A percentile compares a stretch with the other conserved stretches of the same genome.
These are phyloP conservation scores for Phalacrocorax aristotelis DNA, from an alignment of 2,113 vertebrate genomes.

Conservation along the genomic window DNA sequence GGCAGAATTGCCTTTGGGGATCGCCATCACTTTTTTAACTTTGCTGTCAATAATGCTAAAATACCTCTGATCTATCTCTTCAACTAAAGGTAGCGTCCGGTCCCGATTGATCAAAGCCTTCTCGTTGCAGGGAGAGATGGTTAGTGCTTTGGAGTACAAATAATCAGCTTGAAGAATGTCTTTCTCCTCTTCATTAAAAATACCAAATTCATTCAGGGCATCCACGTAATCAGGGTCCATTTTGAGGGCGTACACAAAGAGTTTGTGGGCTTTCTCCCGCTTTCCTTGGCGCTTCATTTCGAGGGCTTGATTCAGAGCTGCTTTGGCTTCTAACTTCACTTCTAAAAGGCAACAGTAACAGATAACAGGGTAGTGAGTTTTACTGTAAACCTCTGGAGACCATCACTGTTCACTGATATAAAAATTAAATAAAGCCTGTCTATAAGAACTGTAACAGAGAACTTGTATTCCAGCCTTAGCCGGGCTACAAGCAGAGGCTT, in stretches of 20 bases:
- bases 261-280: slow-evolving; percentile 90
- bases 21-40: slow-evolving; percentile 91
- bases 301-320: slow-evolving; percentile 89
- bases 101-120: slow-evolving; percentile 89
- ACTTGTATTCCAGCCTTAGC: background rate
- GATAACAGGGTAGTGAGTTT: rapidly evolving
- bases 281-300: slow-evolving; percentile 96
- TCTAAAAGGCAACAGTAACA: slow-evolving; percentile 72
- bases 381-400: background rate
- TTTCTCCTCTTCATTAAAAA: slow-evolving; percentile 93
- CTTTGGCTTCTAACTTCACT: slow-evolving; percentile 84
- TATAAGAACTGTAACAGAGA: background rate
- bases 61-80: slow-evolving; percentile 93
- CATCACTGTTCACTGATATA: rapidly evolving
- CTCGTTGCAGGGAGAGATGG: slow-evolving; percentile 87
- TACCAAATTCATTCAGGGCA: slow-evolving; percentile 89
- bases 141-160: slow-evolving; percentile 89
- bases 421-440: background rate
- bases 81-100: slow-evolving; percentile 90
- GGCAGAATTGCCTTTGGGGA: slow-evolving; percentile 92
- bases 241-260: slow-evolving; percentile 89
- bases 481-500: background rate
- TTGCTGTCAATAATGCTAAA: slow-evolving; percentile 95
- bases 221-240: slow-evolving; percentile 93
- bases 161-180: slow-evolving; percentile 94